phyloP scores from a whole-genome alignment of 1,140 invertebrate genomes.

The Drosophila santomea region DNA sequence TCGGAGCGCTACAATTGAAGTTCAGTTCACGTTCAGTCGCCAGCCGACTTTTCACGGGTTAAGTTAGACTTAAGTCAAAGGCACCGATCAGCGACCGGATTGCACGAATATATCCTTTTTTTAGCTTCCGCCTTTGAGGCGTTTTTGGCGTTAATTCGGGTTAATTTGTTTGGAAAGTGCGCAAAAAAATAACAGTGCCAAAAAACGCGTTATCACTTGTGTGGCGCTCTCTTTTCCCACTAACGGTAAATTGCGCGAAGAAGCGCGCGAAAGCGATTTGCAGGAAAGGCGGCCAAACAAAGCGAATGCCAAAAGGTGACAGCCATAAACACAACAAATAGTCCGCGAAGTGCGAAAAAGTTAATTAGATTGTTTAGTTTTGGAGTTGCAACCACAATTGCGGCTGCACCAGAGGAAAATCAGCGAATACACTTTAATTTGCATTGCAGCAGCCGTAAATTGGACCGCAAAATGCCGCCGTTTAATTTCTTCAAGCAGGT shows the following conservation, averaged over 20 bases:
- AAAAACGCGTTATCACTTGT: constrained; percentile 33
- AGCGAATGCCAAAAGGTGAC: constrained; percentile 49
- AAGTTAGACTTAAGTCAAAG: constrained; percentile 37
- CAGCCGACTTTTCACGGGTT: constrained; percentile 72
- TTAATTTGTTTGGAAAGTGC: constrained; percentile 78
- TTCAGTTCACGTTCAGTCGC: constrained; percentile 57
- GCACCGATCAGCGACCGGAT: constrained; percentile 22
- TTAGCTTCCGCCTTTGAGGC: constrained; percentile 50
- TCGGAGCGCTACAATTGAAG: constrained; percentile 53
- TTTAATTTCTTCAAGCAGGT: constrained; percentile 83
- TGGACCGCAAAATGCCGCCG: constrained; percentile 71
- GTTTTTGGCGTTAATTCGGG: constrained; percentile 52
- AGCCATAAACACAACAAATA: constrained; percentile 46
- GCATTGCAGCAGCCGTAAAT: constrained; percentile 47
- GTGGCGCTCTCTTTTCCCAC: constrained; percentile 9
- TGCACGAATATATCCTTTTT: constrained; percentile 30
- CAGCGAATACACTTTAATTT: constrained; percentile 24
- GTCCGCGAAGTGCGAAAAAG: constrained; percentile 59
- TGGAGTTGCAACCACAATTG: constrained; percentile 38
- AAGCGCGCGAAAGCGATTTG: constrained; percentile 29
- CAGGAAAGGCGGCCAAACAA: constrained; percentile 21
- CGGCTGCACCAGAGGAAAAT: constrained; percentile 5
- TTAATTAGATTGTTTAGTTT: constrained; percentile 65
- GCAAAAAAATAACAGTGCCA: constrained; percentile 31
- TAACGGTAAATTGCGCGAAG: constrained; percentile 42